phyloP scores from a whole-genome alignment of 1,140 invertebrate genomes.

The Rhopalosiphum padi region DNA sequence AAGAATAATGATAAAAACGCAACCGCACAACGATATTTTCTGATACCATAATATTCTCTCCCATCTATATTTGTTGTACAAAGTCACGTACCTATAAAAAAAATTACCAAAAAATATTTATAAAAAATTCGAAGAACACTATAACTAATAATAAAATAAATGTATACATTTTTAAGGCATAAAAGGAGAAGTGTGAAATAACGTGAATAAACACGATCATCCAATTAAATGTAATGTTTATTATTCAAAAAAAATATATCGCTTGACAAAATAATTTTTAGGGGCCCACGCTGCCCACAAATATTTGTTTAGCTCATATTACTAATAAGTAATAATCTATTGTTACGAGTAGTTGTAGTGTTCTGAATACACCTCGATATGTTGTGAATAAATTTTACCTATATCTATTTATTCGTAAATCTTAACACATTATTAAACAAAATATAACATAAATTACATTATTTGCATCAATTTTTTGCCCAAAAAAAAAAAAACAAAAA shows the following conservation, averaged over 20 bases:
- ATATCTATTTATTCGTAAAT: too few species aligned
- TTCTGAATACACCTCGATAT: too few species aligned
- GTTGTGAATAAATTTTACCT: too few species aligned
- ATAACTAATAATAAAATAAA: not conserved
- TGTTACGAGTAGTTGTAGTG: too few species aligned
- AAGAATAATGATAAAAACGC: not conserved
- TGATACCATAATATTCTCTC: not conserved
- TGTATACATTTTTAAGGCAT: not conserved
- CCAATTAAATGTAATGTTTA: not conserved
- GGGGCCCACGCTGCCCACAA: not conserved
- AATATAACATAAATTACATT: too few species aligned
- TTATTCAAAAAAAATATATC: not conserved
- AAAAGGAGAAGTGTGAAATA: not conserved
- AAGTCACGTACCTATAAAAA: not conserved
- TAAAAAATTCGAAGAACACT: not conserved
- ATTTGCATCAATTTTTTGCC: too few species aligned
- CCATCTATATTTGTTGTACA: not conserved
- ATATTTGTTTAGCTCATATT: not conserved
- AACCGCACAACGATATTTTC: not conserved
- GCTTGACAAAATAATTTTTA: not conserved
- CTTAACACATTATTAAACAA: too few species aligned
- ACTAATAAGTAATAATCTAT: not conserved
- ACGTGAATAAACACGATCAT: not conserved
- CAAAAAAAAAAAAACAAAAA: too few species aligned
- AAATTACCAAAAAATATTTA: not conserved